Percentiles rank a stretch among this genome's conserved stretches.
Evolutionary conservation across 2,113 vertebrate species (phyloP).

Genomic region (Perca schrenkii): DNA sequence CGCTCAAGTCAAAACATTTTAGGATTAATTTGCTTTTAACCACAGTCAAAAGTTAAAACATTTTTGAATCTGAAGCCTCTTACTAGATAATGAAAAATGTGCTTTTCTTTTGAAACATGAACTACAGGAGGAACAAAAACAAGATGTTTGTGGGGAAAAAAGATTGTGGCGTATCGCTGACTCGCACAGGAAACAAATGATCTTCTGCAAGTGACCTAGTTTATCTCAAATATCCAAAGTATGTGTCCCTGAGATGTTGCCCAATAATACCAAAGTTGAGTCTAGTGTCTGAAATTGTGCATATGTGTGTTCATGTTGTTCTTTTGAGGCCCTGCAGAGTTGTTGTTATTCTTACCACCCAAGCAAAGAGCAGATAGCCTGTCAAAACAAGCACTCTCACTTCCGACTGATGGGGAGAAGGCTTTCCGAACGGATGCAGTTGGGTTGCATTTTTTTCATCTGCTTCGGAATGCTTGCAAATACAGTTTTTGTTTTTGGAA

Average conservation of each 20-base stretch:
- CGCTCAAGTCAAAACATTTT: constrained; percentile 25
- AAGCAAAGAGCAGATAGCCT: constrained; percentile 79
- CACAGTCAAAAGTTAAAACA: not conserved
- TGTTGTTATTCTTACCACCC: constrained; percentile 79
- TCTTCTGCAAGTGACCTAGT: constrained; percentile 30
- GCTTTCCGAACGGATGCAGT: constrained; percentile 67
- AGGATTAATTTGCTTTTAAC: constrained; percentile 9
- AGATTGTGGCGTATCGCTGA: not conserved
- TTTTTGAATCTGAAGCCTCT: not conserved
- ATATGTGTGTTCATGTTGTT: constrained; percentile 55
- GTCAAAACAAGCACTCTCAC: constrained; percentile 78
- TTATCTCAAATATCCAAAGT: constrained; percentile 50
- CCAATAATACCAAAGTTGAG: constrained; percentile 41
- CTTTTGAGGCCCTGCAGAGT: constrained; percentile 53
- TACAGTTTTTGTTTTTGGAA: constrained; percentile 42
- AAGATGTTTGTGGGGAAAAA: not conserved
- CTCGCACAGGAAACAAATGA: constrained; percentile 24
- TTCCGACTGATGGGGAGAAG: constrained; percentile 66
- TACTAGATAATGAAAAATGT: not conserved
- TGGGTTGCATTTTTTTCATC: constrained; percentile 38
- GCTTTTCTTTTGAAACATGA: not conserved
- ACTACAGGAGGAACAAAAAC: not conserved
- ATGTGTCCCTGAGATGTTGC: constrained; percentile 54
- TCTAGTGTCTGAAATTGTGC: constrained; percentile 33
- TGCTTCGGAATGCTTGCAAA: constrained; percentile 66